A percentile compares a stretch with the other conserved stretches of the same genome.
Evolutionary conservation across 2,113 vertebrate species (phyloP).

Genomic region (Notiomystis cincta): DNA sequence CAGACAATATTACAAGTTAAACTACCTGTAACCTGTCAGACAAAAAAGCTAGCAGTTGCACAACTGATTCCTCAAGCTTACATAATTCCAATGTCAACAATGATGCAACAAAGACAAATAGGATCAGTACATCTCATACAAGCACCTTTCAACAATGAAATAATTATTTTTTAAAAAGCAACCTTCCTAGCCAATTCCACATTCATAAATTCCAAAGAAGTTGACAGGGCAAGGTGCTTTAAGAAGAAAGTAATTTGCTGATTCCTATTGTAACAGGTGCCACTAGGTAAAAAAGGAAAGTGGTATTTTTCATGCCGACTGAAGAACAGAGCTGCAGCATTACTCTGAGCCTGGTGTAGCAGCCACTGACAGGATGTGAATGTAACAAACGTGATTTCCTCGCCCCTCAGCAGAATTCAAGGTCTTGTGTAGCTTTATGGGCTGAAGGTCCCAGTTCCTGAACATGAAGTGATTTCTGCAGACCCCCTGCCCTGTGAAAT

Average conservation of each 20-base stretch:
- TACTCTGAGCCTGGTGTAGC: neutral
- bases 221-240: neutral
- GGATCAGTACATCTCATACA: neutral
- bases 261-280: neutral
- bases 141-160: neutral
- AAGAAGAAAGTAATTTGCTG: neutral
- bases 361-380: neutral
- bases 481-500: neutral
- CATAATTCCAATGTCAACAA: neutral
- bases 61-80: neutral
- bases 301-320: neutral
- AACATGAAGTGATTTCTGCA: accelerated
- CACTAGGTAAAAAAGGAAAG: neutral
- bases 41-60: neutral
- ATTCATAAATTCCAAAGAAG: neutral
- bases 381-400: neutral
- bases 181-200: neutral
- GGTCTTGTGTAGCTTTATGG: neutral
- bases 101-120: constrained; percentile 15
- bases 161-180: neutral
- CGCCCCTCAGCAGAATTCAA: neutral
- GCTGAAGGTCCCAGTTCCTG: neutral
- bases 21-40: neutral
- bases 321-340: neutral
- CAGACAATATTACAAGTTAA: neutral